A percentile compares a stretch with the other conserved stretches of the same genome.
Conservation (phyloP, 2,113 vertebrate genomes). For the Bagarius yarrelli region DNA sequence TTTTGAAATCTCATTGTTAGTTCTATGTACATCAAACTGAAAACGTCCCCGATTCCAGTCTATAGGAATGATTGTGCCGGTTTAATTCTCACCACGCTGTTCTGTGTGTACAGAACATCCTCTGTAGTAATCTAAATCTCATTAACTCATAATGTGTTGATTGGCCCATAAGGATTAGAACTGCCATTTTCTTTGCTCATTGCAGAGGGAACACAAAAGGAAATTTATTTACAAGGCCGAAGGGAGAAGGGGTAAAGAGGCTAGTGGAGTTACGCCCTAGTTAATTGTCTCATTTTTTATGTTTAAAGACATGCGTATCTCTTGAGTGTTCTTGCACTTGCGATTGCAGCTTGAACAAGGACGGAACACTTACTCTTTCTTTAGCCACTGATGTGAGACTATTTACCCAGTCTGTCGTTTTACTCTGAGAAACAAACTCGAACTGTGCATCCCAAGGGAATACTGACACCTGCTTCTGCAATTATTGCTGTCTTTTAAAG, state of each 20-base stretch:
- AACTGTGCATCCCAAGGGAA: neutral
- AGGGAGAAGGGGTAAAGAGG: conserved; percentile 34
- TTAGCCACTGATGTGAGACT: conserved; percentile 43
- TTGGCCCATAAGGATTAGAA: conserved; percentile 18
- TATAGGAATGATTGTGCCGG: neutral
- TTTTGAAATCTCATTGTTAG: neutral
- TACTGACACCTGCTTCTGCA: neutral
- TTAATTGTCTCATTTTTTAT: conserved; percentile 59
- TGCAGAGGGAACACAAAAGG: conserved; percentile 16
- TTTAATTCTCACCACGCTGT: neutral
- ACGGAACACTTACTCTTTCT: conserved; percentile 51
- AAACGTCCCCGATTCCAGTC: neutral
- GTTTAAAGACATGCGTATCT: conserved; percentile 52
- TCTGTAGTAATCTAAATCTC: conserved; percentile 11
- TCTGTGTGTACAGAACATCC: conserved; percentile 10
- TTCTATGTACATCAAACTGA: neutral
- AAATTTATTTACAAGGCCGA: conserved; percentile 28
- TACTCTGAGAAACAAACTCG: conserved; percentile 6
- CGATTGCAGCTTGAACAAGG: conserved; percentile 48
- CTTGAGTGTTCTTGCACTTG: conserved; percentile 49
- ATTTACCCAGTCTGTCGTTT: conserved; percentile 32
- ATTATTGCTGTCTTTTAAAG: neutral
- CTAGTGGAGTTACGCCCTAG: conserved; percentile 43
- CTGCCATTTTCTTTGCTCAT: conserved; percentile 18
- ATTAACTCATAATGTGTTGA: neutral